Conservation (phyloP, 2,113 vertebrate species). For the Ifrita kowaldi region DNA sequence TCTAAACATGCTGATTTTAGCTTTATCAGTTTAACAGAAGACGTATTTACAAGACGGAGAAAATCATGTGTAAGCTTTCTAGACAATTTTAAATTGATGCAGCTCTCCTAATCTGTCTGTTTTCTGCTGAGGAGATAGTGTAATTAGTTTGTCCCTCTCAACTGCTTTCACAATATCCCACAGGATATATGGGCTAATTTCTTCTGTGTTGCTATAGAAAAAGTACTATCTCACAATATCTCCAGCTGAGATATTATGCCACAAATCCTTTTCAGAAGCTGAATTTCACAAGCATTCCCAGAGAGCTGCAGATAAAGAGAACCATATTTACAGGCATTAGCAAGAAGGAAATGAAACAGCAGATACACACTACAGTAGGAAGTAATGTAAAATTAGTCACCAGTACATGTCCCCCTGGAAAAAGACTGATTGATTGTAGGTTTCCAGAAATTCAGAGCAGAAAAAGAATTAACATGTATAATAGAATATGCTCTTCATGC, state of each 20-base stretch:
- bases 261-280: constrained; percentile 38
- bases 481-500: not conserved
- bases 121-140: constrained; percentile 11
- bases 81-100: not conserved
- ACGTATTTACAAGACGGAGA: not conserved
- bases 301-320: constrained; percentile 27
- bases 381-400: constrained; percentile 19
- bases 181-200: constrained; percentile 49
- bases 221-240: constrained; percentile 51
- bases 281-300: constrained; percentile 45
- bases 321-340: constrained; percentile 18
- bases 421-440: not conserved
- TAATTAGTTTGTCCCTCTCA: constrained; percentile 61
- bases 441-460: not conserved
- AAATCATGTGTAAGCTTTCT: not conserved
- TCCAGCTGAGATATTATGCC: constrained; percentile 45
- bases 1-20: not conserved
- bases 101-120: not conserved
- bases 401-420: not conserved
- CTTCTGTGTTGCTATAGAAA: not conserved
- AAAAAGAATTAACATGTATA: not conserved
- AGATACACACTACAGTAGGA: not conserved
- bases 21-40: not conserved
- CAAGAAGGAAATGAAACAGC: constrained; percentile 30
- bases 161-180: constrained; percentile 33